Evolutionary conservation across 2,888 invertebrate genomes (phyloP).

Genomic region (Rutpela maculata): DNA sequence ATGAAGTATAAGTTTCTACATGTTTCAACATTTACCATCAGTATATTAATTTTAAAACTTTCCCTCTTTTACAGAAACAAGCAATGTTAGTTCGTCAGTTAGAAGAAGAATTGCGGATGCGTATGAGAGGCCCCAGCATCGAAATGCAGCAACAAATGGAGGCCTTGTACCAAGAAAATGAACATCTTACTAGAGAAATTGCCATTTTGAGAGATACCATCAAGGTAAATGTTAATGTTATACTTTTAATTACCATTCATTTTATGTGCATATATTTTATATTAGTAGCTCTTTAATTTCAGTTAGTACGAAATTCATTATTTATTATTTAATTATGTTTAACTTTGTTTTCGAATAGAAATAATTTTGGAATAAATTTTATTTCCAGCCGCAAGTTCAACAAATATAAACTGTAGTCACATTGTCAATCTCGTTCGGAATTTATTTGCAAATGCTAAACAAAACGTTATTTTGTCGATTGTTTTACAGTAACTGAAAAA

Average conservation of each 20-base stretch:
- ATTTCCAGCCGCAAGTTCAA: no score
- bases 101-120: constrained; percentile 92
- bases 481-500: not conserved
- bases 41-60: not conserved
- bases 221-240: constrained; percentile 78
- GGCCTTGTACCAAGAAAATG: constrained; percentile 93
- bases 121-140: constrained; percentile 92
- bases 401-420: no score
- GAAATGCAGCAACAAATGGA: constrained; percentile 96
- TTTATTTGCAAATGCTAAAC: no score
- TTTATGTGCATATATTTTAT: not conserved
- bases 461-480: not conserved
- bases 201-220: constrained; percentile 95
- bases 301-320: no score
- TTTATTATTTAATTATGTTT: no score
- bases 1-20: not conserved
- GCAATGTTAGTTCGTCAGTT: constrained; percentile 94
- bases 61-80: constrained; percentile 87
- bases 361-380: no score
- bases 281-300: not conserved
- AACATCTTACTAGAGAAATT: constrained; percentile 94
- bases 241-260: not conserved
- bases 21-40: not conserved
- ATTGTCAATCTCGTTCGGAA: no score
- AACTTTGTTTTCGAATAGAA: no score